These are phyloP conservation scores for Tetanocera ferruginea DNA, from an alignment of 2,888 invertebrate species.

Conservation along the genomic window DNA sequence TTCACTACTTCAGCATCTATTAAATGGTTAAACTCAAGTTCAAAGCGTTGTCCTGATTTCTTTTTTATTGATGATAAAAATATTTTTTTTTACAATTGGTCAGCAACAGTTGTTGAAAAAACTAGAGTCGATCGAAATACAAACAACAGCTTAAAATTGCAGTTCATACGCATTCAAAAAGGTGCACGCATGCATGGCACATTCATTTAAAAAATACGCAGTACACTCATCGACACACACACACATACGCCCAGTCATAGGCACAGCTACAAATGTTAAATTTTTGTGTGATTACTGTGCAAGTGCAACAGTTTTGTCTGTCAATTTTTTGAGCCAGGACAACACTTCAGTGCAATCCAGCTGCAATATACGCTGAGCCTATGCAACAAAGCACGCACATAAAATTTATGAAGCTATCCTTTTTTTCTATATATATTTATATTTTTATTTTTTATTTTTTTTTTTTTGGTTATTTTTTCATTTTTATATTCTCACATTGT, in stretches of 20 bases:
- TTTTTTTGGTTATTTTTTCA: background rate
- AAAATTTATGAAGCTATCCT: background rate
- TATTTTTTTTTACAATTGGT: too few relatives aligned
- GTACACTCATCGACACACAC: background rate
- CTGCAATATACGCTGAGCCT: background rate
- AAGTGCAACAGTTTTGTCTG: background rate
- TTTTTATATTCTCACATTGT: background rate
- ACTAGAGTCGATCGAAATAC: too few relatives aligned
- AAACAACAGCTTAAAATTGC: too few relatives aligned
- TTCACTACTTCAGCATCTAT: too few relatives aligned
- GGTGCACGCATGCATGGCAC: background rate
- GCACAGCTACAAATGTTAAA: background rate
- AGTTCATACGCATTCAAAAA: too few relatives aligned
- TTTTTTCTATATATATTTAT: background rate
- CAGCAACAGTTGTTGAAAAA: too few relatives aligned
- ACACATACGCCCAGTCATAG: background rate
- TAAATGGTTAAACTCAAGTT: too few relatives aligned
- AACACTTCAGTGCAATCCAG: background rate
- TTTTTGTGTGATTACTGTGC: background rate
- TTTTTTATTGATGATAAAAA: too few relatives aligned
- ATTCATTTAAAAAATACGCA: background rate
- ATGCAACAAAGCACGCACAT: slow-evolving; percentile 5
- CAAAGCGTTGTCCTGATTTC: too few relatives aligned
- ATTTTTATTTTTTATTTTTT: background rate
- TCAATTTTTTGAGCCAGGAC: background rate